Evolutionary conservation across 2,888 invertebrate species (phyloP).

Genomic region (Graphium colonna): DNA sequence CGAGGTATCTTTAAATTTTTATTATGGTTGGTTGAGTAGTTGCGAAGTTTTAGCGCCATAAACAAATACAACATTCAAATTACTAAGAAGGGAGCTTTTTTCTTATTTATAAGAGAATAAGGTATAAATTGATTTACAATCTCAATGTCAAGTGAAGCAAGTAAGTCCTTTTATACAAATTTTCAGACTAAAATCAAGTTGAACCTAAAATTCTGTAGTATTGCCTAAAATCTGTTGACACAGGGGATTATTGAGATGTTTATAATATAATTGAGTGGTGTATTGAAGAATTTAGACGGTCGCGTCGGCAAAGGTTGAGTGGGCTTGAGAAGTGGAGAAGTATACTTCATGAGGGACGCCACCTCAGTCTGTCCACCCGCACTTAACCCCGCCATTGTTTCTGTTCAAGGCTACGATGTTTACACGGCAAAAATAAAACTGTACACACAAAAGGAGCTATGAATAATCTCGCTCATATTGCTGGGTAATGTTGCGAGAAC

Average conservation of each 20-base stretch:
- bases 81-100: too few relatives aligned
- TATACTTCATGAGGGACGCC: conserved; percentile 40
- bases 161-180: too few relatives aligned
- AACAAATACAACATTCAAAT: too few relatives aligned
- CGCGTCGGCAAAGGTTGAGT: conserved; percentile 46
- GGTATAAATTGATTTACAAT: too few relatives aligned
- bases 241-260: conserved; percentile 12
- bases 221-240: background rate
- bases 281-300: conserved; percentile 44
- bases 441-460: conserved; percentile 25
- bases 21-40: too few relatives aligned
- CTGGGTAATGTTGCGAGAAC: conserved; percentile 12
- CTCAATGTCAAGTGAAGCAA: too few relatives aligned
- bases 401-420: conserved; percentile 30
- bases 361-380: conserved; percentile 55
- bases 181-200: too few relatives aligned
- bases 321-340: conserved; percentile 42
- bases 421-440: conserved; percentile 23
- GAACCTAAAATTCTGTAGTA: too few relatives aligned
- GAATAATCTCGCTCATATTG: conserved; percentile 18
- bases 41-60: too few relatives aligned
- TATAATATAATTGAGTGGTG: conserved; percentile 34
- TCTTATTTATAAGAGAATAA: too few relatives aligned
- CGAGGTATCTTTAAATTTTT: too few relatives aligned
- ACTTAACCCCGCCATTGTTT: conserved; percentile 51